These are phyloP conservation scores for Orthochromis malagaraziensis DNA, from an alignment of 2,113 vertebrate genomes.

Conservation along the genomic window DNA sequence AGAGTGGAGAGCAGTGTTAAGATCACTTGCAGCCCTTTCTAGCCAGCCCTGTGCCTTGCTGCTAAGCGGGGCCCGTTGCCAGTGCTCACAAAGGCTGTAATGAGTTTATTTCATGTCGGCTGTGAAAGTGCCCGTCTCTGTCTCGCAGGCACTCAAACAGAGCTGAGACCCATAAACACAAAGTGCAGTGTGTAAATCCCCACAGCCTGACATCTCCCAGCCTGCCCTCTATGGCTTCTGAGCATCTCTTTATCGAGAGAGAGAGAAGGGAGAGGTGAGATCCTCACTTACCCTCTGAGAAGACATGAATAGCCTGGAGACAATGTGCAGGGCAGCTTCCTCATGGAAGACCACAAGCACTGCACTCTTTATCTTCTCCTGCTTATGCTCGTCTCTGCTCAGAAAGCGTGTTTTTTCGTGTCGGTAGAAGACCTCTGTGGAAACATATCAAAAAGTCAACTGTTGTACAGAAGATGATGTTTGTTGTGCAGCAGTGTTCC, in stretches of 20 bases:
- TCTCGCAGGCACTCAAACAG: conserved; percentile 63
- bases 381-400: background rate
- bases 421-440: background rate
- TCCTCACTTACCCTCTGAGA: conserved; percentile 13
- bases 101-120: conserved; percentile 70
- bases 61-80: conserved; percentile 43
- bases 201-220: conserved; percentile 40
- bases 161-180: conserved; percentile 67
- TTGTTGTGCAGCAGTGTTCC: background rate
- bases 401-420: background rate
- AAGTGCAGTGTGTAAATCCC: conserved; percentile 68
- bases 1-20: conserved; percentile 36
- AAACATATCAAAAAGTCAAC: background rate
- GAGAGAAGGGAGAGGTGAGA: conserved; percentile 10
- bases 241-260: conserved; percentile 57
- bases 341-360: background rate
- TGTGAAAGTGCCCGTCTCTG: conserved; percentile 63
- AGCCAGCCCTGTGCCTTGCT: conserved; percentile 18
- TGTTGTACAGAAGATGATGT: background rate
- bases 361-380: background rate
- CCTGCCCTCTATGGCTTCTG: conserved; percentile 42
- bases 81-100: conserved; percentile 54
- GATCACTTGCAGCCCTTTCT: conserved; percentile 33
- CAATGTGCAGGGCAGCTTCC: background rate
- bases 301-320: background rate